phyloP scores from a whole-genome alignment of 2,888 invertebrate species.

The Heliconius hortense region DNA sequence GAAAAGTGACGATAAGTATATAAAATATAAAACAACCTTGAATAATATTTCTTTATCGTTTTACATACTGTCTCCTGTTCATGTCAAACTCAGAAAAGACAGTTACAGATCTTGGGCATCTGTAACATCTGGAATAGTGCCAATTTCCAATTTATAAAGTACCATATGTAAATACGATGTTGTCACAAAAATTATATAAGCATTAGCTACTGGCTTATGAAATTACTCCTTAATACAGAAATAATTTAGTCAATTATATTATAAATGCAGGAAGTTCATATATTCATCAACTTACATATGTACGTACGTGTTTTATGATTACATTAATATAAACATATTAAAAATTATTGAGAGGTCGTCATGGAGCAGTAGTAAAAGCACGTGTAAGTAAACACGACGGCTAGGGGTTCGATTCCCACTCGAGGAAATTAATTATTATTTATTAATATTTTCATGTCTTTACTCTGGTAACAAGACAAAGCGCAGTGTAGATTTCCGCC shows the following conservation, averaged over 20 bases:
- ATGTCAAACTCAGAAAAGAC: slow-evolving; percentile 41
- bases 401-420: too few relatives aligned
- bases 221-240: neutral
- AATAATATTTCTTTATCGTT: slow-evolving; percentile 29
- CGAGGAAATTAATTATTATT: too few relatives aligned
- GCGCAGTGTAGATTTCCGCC: too few relatives aligned
- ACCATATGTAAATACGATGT: slow-evolving; percentile 34
- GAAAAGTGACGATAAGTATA: neutral
- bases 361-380: too few relatives aligned
- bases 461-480: too few relatives aligned
- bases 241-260: neutral
- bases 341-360: too few relatives aligned
- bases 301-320: neutral
- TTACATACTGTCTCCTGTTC: slow-evolving; percentile 28
- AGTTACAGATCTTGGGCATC: slow-evolving; percentile 41
- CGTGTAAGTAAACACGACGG: too few relatives aligned
- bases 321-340: neutral
- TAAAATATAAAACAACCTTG: slow-evolving; percentile 29
- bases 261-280: neutral
- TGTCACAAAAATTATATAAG: slow-evolving; percentile 21
- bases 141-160: slow-evolving; percentile 36
- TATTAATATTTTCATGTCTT: too few relatives aligned
- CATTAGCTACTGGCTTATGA: neutral
- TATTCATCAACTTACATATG: neutral
- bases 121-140: slow-evolving; percentile 42